Conservation (phyloP, 2,113 vertebrate genomes). For the Mesocricetus auratus region DNA sequence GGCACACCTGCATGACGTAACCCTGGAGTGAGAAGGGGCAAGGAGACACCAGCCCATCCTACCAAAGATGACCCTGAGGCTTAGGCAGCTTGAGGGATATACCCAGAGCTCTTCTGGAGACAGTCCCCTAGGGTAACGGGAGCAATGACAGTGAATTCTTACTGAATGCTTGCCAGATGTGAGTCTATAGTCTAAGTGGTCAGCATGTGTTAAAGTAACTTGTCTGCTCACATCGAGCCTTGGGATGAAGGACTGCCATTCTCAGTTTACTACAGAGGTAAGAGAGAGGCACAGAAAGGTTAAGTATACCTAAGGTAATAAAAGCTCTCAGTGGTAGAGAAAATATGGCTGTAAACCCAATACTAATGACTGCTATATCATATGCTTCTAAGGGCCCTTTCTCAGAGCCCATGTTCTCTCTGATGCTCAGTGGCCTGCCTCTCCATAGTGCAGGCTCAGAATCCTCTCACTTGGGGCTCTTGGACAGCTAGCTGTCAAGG, state of each 20-base stretch:
- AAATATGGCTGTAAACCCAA: background rate
- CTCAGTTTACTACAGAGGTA: background rate
- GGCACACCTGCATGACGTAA: background rate
- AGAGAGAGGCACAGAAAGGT: background rate
- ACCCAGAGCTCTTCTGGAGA: background rate
- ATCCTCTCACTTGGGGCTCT: background rate
- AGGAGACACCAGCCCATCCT: background rate
- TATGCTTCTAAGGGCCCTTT: background rate
- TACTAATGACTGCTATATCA: background rate
- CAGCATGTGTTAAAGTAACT: background rate
- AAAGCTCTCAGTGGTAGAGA: background rate
- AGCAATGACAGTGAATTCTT: background rate
- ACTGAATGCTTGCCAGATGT: background rate
- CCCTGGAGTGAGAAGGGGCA: background rate
- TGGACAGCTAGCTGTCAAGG: too few species aligned
- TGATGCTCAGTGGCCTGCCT: background rate
- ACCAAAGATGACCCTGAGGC: background rate
- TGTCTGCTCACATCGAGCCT: background rate
- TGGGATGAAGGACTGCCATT: background rate
- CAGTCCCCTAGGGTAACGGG: rapidly evolving
- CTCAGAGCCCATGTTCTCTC: background rate
- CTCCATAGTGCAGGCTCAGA: background rate
- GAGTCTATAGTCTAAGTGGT: background rate
- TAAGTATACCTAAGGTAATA: background rate
- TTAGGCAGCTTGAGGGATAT: background rate